Evolutionary conservation across 2,797 vertebrate species (phyloP), one percentile per base, ranked within the genome.

Genomic region (Amphiprion clarkii): DNA sequence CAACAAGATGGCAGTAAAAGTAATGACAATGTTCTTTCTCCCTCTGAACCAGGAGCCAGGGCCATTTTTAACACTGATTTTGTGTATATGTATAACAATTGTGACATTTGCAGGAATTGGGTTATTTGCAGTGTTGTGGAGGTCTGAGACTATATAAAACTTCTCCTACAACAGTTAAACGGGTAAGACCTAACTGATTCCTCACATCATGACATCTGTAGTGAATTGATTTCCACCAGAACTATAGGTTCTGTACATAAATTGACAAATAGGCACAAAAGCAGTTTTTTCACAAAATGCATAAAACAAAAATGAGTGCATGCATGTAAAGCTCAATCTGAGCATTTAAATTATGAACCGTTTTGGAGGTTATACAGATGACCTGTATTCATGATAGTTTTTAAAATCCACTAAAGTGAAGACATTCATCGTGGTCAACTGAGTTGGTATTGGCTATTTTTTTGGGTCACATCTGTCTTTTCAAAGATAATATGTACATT

Each of bases 141-240:
- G 93, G 85, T 94, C 90, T 92, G 93, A 95, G 94, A 93, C 92
- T 88, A 83, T 91, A 94, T 92, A 94, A 93, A 93, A 94, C 93
- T 89, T 91, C 95, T 89, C 81, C 94, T 88, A 87, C 93, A 87
- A 90, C 94, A 92, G 87, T 94, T 88, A 79, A 52, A 69, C 94
- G 85, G 95, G 95, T 96, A 95, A 96, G 95, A 94, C 83, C 86
- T 89, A 93, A 94, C 92, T 93, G 93, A 95, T 95, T 95, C 91
- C 87, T 95, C 91, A 93, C 92, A 89, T 89, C 84, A 85, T 92
- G 87, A 92, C 89, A 90, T 86, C 90, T 89, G 59, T 76, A 72
- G 70, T 88, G 13, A 84, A 74, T 74, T 87, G 27, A 85, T 79
- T 78, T 82, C 48, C 58, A 42, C 44, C 70, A 46, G 63, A 44